These are phyloP conservation scores for Rhimphoctona megacephalus DNA, from an alignment of 2,888 invertebrate genomes.

Conservation along the genomic window DNA sequence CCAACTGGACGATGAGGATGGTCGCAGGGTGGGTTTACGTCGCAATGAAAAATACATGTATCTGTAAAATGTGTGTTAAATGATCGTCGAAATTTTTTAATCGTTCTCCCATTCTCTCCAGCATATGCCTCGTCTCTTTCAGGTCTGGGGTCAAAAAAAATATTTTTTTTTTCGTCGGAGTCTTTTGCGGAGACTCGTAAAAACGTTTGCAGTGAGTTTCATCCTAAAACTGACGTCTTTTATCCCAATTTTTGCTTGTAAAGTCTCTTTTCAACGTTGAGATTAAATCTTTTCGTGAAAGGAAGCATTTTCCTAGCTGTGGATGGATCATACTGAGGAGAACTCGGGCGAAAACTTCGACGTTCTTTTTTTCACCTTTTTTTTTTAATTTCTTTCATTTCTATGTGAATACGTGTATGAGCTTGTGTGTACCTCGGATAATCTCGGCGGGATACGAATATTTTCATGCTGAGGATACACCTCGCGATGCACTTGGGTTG, in stretches of 20 bases:
- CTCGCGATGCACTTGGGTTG: slow-evolving; percentile 32
- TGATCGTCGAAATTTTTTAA: slow-evolving; percentile 21
- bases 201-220: slow-evolving; percentile 42
- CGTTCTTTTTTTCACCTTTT: slow-evolving; percentile 22
- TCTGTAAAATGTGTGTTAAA: slow-evolving; percentile 5
- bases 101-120: slow-evolving; percentile 7
- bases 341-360: slow-evolving; percentile 54
- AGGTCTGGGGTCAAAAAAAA: slow-evolving; percentile 1
- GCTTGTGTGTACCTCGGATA: slow-evolving; percentile 25
- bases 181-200: slow-evolving; percentile 6
- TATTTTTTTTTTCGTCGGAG: background rate
- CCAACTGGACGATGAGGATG: slow-evolving; percentile 4
- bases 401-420: slow-evolving; percentile 9
- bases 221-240: slow-evolving; percentile 37
- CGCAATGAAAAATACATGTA: background rate
- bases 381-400: slow-evolving; percentile 49
- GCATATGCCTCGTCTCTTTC: background rate
- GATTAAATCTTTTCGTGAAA: slow-evolving; percentile 42
- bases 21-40: background rate
- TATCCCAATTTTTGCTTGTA: slow-evolving; percentile 23
- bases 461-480: slow-evolving; percentile 20
- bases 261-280: slow-evolving; percentile 15
- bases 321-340: slow-evolving; percentile 2
- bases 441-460: slow-evolving; percentile 48
- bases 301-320: slow-evolving; percentile 47